Conservation (phyloP, 2,888 invertebrate species). For the Cotesia congregata region DNA sequence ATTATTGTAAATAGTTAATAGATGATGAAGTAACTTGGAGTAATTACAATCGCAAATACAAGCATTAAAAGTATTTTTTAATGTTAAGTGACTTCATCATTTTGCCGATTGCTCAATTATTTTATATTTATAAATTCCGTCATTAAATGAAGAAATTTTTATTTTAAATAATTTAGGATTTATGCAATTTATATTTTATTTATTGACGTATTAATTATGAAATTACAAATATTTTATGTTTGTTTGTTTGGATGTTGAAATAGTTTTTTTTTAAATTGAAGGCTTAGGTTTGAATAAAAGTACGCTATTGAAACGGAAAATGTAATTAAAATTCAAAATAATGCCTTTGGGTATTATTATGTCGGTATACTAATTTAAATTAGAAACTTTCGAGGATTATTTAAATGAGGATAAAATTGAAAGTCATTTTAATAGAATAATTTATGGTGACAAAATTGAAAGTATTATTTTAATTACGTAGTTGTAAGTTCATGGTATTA, state of each 20-base stretch:
- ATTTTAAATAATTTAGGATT: neutral
- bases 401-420: neutral
- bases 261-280: neutral
- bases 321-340: neutral
- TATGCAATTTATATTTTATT: neutral
- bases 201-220: neutral
- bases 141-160: neutral
- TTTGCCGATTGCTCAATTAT: neutral
- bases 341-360: neutral
- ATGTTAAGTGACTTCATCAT: slow-evolving; percentile 5
- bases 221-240: neutral
- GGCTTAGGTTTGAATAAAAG: neutral
- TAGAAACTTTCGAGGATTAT: neutral
- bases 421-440: neutral
- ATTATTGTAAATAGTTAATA: neutral
- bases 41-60: neutral
- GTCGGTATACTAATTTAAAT: neutral
- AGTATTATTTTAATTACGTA: neutral
- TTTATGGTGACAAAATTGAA: neutral
- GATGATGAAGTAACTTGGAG: neutral
- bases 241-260: neutral
- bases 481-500: neutral
- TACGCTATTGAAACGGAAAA: neutral
- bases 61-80: slow-evolving; percentile 2
- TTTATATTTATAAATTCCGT: neutral